Conservation (phyloP, 2,113 vertebrate genomes). For the Vulpes ferrilata region DNA sequence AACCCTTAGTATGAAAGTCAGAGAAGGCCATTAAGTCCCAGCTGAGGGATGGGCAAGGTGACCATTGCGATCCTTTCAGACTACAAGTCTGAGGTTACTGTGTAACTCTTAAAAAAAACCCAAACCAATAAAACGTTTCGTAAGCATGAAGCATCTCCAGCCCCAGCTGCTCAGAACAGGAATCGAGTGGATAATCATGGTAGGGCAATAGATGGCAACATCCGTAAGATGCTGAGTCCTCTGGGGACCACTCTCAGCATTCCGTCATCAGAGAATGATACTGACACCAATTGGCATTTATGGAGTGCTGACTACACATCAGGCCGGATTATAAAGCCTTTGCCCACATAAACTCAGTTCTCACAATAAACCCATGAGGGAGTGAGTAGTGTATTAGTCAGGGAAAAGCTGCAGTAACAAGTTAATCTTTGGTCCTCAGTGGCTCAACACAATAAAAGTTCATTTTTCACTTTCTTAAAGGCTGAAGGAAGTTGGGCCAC, state of each 20-base stretch:
- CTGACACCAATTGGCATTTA: background rate
- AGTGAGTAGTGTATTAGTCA: background rate
- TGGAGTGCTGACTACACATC: background rate
- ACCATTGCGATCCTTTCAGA: conserved; percentile 49
- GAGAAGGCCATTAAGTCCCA: background rate
- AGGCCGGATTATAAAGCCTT: background rate
- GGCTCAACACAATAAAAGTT: background rate
- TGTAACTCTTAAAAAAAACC: conserved; percentile 6
- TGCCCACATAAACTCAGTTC: background rate
- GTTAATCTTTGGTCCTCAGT: background rate
- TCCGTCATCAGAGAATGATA: background rate
- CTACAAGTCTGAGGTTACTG: background rate
- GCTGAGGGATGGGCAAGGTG: background rate
- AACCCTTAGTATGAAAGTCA: background rate
- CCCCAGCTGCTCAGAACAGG: conserved; percentile 20
- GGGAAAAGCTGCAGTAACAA: background rate
- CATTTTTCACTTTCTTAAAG: background rate
- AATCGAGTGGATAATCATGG: background rate
- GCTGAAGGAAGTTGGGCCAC: background rate
- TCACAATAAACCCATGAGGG: background rate
- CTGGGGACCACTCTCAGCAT: background rate
- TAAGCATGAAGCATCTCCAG: conserved; percentile 43
- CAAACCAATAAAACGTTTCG: conserved; percentile 33
- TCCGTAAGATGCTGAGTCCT: background rate
- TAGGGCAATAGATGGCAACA: background rate